Conservation (phyloP, 2,888 invertebrate genomes). For the Dioctria rufipes region DNA sequence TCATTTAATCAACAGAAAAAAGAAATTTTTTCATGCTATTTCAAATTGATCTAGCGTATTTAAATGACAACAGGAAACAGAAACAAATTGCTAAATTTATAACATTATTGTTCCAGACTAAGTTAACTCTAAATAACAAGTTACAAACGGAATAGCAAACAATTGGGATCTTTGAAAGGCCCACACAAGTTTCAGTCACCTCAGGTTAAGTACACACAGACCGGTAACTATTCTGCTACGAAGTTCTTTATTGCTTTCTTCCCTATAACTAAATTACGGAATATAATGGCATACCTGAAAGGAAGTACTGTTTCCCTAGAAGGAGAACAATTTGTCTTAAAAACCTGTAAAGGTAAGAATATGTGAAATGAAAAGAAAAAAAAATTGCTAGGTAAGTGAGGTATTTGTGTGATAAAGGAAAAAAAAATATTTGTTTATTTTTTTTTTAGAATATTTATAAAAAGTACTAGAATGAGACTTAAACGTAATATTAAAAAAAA, state of each 20-base stretch:
- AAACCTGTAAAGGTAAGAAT: not conserved
- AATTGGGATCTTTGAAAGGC: conserved; percentile 40
- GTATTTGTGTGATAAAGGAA: no score
- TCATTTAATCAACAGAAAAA: no score
- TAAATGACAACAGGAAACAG: not conserved
- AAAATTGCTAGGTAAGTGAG: no score
- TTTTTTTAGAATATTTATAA: no score
- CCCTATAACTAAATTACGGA: conserved; percentile 51
- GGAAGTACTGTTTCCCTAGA: conserved; percentile 37
- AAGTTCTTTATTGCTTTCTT: conserved; percentile 49
- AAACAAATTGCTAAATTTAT: conserved; percentile 51
- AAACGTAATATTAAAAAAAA: no score
- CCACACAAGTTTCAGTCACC: conserved; percentile 45
- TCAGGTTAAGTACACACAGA: conserved; percentile 14
- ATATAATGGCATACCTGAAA: conserved; percentile 38
- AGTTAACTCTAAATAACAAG: conserved; percentile 38
- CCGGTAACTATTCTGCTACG: conserved; percentile 23
- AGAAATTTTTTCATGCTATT: not conserved
- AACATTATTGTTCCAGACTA: conserved; percentile 51
- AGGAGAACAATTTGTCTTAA: conserved; percentile 40
- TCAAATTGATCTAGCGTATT: not conserved
- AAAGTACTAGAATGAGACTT: no score
- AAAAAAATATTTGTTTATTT: no score
- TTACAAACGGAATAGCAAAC: conserved; percentile 8
- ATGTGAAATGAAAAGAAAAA: not conserved